Conservation (phyloP, 1,140 invertebrate species). For the Drosophila nebulosa region DNA sequence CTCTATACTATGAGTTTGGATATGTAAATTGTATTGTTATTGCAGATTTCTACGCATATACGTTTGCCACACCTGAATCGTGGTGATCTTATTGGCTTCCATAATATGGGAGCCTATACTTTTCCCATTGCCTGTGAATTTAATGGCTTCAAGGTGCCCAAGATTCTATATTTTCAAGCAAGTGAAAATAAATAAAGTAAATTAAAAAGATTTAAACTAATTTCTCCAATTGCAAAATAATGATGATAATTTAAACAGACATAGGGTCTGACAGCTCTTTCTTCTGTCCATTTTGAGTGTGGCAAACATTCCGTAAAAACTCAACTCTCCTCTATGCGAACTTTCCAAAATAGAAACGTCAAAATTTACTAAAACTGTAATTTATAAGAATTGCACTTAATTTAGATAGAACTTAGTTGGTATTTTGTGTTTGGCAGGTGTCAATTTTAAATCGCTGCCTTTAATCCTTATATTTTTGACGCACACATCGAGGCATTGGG, state of each 20-base stretch:
- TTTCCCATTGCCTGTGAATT: conserved; percentile 92
- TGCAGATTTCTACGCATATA: conserved; percentile 82
- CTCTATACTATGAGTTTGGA: neutral
- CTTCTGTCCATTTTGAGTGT: no score
- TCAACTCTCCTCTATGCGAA: no score
- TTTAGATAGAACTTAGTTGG: neutral
- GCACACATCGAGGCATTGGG: conserved; percentile 91
- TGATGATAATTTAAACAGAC: no score
- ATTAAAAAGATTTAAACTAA: conserved; percentile 21
- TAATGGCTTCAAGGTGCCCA: conserved; percentile 89
- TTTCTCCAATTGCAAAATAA: neutral
- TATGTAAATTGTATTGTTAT: neutral
- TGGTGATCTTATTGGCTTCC: conserved; percentile 93
- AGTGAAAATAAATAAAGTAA: conserved; percentile 22
- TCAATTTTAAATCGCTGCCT: neutral
- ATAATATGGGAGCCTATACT: conserved; percentile 97
- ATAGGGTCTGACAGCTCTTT: no score
- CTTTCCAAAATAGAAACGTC: neutral
- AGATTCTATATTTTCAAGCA: conserved; percentile 59
- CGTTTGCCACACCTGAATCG: conserved; percentile 88
- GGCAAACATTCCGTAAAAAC: no score
- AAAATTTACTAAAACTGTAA: neutral
- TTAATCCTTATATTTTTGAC: conserved; percentile 93
- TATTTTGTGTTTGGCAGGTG: neutral
- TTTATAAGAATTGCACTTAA: neutral